Conservation (phyloP, 2,797 vertebrate species). For the Tapera naevia region DNA sequence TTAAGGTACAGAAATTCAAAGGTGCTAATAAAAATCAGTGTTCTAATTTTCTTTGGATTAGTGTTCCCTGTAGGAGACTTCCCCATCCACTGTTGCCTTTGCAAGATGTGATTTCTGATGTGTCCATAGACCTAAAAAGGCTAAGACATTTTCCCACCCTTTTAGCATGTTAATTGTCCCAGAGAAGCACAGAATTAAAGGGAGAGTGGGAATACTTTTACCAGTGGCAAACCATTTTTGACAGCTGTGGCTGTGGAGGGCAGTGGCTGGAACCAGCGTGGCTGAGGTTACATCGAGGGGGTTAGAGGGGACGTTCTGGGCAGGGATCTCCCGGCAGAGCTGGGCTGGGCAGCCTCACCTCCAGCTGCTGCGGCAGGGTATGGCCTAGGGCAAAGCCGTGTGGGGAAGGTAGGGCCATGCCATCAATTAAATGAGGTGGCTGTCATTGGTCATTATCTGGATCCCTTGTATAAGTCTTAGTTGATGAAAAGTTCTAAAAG, state of each 20-base stretch:
- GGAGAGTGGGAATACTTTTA: background rate
- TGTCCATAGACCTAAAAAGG: background rate
- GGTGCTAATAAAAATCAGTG: background rate
- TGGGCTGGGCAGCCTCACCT: background rate
- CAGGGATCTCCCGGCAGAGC: fast-evolving
- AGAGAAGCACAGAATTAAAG: background rate
- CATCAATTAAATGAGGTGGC: no score
- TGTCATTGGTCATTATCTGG: fast-evolving
- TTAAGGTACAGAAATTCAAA: background rate
- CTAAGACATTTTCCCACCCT: background rate
- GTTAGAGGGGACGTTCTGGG: background rate
- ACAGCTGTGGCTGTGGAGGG: fast-evolving
- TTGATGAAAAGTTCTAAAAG: background rate
- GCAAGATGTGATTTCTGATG: background rate
- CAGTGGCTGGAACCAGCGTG: background rate
- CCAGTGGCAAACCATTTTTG: background rate
- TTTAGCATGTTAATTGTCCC: background rate
- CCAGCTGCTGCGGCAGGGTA: background rate
- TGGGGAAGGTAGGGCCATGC: background rate
- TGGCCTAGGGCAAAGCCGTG: fast-evolving
- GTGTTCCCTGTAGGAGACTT: background rate
- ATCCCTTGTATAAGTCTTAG: background rate
- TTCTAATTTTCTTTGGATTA: background rate
- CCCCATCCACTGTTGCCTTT: background rate
- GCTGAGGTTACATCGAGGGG: background rate